Percentiles rank a stretch among this genome's conserved stretches.
Evolutionary conservation across 2,113 vertebrate genomes (phyloP).

Genomic region (Aleadryas rufinucha): DNA sequence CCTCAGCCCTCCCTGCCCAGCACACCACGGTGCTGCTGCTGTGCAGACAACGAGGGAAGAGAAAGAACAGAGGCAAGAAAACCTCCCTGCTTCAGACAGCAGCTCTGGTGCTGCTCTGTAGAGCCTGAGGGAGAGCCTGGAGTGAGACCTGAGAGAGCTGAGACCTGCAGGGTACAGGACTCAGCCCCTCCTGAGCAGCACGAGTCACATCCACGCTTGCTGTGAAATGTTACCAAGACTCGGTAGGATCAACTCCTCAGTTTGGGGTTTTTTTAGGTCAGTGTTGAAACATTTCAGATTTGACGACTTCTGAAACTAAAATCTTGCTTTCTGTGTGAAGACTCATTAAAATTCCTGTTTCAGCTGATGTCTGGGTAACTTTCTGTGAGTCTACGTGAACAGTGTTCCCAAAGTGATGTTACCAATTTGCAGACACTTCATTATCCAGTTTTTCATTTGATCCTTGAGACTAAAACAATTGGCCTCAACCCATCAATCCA

Average conservation of each 20-base stretch:
- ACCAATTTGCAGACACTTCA: neutral
- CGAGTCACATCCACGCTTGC: rapidly evolving
- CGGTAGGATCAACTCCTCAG: neutral
- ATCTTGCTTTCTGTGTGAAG: neutral
- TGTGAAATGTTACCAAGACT: neutral
- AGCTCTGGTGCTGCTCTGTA: rapidly evolving
- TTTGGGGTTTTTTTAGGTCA: neutral
- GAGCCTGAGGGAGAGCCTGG: neutral
- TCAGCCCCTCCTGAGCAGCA: neutral
- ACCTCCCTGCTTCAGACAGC: neutral
- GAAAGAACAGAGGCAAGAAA: neutral
- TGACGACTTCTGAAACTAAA: neutral
- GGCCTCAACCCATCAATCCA: neutral
- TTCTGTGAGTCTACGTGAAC: rapidly evolving
- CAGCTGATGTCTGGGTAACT: neutral
- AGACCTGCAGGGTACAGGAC: rapidly evolving
- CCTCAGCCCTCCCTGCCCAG: neutral
- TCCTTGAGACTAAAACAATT: neutral
- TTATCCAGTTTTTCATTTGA: neutral
- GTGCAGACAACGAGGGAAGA: neutral
- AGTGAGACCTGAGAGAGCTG: neutral
- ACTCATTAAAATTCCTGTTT: neutral
- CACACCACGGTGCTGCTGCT: neutral
- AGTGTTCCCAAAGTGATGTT: neutral
- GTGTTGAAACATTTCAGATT: neutral